phyloP scores from a whole-genome alignment of 2,797 vertebrate genomes.

The Spea hammondii region DNA sequence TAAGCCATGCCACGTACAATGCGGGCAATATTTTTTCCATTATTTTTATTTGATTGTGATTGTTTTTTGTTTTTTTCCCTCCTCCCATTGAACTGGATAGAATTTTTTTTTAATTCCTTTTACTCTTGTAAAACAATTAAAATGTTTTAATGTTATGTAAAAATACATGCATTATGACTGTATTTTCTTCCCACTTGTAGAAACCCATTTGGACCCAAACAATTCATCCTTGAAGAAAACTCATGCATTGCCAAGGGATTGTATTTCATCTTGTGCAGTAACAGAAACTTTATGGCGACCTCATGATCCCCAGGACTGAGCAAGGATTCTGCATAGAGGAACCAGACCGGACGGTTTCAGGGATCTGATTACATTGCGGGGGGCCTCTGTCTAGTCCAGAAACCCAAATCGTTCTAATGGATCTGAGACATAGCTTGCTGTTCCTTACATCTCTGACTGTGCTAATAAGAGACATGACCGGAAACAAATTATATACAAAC shows the following conservation, averaged over 20 bases:
- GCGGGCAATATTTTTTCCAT: too few relatives aligned
- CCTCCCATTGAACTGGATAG: too few relatives aligned
- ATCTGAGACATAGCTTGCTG: constrained; percentile 76
- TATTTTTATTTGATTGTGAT: too few relatives aligned
- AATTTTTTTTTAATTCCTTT: too few relatives aligned
- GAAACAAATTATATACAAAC: constrained; percentile 86
- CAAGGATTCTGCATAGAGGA: constrained; percentile 15
- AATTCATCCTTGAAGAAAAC: neutral
- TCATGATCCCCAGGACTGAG: constrained; percentile 43
- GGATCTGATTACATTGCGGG: constrained; percentile 18
- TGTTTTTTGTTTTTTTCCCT: too few relatives aligned
- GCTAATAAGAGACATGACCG: constrained; percentile 65
- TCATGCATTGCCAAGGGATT: constrained; percentile 5
- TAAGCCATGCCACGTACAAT: too few relatives aligned
- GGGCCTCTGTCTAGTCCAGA: neutral
- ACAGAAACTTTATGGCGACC: constrained; percentile 11
- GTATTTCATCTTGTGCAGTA: constrained; percentile 12
- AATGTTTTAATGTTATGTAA: neutral
- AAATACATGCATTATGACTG: neutral
- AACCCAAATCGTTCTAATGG: constrained; percentile 68
- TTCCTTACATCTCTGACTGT: constrained; percentile 71
- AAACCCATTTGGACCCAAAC: constrained; percentile 4
- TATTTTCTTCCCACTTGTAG: constrained; percentile 13
- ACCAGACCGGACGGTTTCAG: constrained; percentile 11
- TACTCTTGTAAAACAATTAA: too few relatives aligned